Base-by-base conservation (phyloP, 2,888 invertebrate genomes). In the Apodemia hepburni region DNA sequence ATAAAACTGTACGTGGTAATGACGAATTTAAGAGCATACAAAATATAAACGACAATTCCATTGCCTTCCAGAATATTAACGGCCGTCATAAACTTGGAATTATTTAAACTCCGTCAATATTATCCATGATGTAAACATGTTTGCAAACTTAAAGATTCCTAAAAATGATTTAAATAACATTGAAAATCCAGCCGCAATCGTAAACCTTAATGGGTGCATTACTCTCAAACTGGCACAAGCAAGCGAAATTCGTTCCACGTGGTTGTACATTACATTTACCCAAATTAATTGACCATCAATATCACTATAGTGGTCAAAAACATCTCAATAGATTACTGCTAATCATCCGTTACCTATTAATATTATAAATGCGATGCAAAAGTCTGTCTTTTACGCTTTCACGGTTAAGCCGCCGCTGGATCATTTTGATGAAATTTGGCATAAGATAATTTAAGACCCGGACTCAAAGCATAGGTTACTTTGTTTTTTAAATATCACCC, bases 201-300 rank as follows among this genome's bases (percentile, higher is more conserved):
- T 89, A 87, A 91, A 89, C 81, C 79, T 90, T 91, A 87, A 91
- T 82, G 90, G 88, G 90, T 85, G 80, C 89, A 85, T 89, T 89
- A 87, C 87, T 81, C 89, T 86, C 84, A 78, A 79, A 79, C 75
- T 76, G 79, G 77, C 81, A 78, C 78, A 78, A 74, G 81, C 83
- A 82, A 87, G 45, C 45, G 45, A 47, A 47, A 47, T 47, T 17
- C 17, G 45, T 47, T 47, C 45, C 45, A 47, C 45, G 45, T 17
- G 45, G 45, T 47, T 45, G n/a, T 45, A n/a, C 7, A 84, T 82
- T 80, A 69, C 69, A 59, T 64, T 60, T 62, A 66, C 59, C 64
- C 38, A 62, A 68, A 63, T 42, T 42, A 42, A 42, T 15, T 42
- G 42, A 42, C 5, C 42, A 42, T 42, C 42, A 42, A 42, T 42